These are phyloP conservation scores for Chamaetylas fuelleborni DNA, from an alignment of 2,113 vertebrate species.

Conservation along the genomic window DNA sequence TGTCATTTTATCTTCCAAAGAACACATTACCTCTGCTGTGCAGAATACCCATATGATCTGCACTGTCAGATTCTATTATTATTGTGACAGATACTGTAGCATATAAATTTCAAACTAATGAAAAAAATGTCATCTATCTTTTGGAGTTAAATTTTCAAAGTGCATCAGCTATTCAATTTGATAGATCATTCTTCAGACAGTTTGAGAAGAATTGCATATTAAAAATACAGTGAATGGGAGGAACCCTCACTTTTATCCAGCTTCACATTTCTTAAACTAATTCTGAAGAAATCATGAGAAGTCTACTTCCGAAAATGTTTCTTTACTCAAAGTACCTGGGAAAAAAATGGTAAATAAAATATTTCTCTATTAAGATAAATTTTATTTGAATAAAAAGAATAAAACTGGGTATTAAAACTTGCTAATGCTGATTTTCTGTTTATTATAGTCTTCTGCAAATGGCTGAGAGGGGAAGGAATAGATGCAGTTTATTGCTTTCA, in stretches of 20 bases:
- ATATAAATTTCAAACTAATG: slow-evolving; percentile 77
- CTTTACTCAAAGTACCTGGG: neutral
- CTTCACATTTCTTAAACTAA: slow-evolving; percentile 55
- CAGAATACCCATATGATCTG: slow-evolving; percentile 69
- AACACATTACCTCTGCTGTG: slow-evolving; percentile 63
- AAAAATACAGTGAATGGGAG: slow-evolving; percentile 58
- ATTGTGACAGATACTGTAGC: slow-evolving; percentile 73
- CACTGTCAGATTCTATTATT: slow-evolving; percentile 80
- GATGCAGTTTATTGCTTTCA: neutral
- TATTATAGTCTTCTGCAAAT: neutral
- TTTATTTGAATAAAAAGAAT: neutral
- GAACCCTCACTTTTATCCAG: slow-evolving; percentile 41
- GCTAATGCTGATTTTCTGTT: neutral
- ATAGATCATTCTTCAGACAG: slow-evolving; percentile 66
- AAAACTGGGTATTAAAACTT: neutral
- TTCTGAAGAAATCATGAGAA: slow-evolving; percentile 39
- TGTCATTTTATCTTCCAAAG: slow-evolving; percentile 72
- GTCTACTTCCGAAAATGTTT: slow-evolving; percentile 13
- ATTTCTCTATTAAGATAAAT: neutral
- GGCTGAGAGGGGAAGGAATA: neutral
- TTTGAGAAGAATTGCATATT: slow-evolving; percentile 62
- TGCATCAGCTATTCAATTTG: slow-evolving; percentile 65
- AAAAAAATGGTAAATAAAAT: neutral
- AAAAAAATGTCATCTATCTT: slow-evolving; percentile 77
- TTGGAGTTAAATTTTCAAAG: slow-evolving; percentile 72